Base-by-base conservation (phyloP, 2,113 vertebrate species). In the Hippocampus comes region DNA sequence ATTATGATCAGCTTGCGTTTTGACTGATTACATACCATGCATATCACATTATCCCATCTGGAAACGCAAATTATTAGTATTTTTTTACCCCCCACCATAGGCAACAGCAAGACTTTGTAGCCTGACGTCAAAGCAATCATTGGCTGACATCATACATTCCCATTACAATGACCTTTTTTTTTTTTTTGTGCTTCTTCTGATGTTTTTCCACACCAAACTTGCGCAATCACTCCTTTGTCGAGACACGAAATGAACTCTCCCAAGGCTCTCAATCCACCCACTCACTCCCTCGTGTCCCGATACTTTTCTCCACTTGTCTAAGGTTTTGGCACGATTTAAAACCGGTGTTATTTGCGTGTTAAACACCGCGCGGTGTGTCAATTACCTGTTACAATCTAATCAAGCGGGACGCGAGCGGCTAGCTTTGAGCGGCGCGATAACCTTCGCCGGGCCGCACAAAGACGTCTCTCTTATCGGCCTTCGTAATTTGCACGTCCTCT, bases 1-100 rank as follows among this genome's bases (percentile, higher is more conserved):
- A 86, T 88, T 87, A 88, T 72, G 80, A 81, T 80, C 84, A 80
- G 83, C 79, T 68, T 86, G 80, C 84, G 81, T 81, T 81, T 84
- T 81, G 84, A 81, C 84, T 79, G 83, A 88, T 87, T 87, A 38
- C 34, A 5, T 38, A 38, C 34, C 34, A 5, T 38, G 34, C 34
- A 1, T 6, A 6, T 38, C 34, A 38, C 34, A 38, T 38, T 38
- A 38, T 38, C 5, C 5, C 34, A 38, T 38, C 1, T 38, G 5
- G 34, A 38, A 38, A 38, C 5, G 34, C 34, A 38, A 38, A 38
- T 38, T 38, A 38, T 38, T 38, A 38, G 34, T 38, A 34, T 34
- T 34, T 27, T 4, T 4, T 3, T 3, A 4, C 30, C 30, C 30
- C 30, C 15, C 49, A 51, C 49, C 49, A 18, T 20, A 20, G 15